Evolutionary conservation across 2,888 invertebrate genomes (phyloP).

Genomic region (Nephrotoma flavescens): DNA sequence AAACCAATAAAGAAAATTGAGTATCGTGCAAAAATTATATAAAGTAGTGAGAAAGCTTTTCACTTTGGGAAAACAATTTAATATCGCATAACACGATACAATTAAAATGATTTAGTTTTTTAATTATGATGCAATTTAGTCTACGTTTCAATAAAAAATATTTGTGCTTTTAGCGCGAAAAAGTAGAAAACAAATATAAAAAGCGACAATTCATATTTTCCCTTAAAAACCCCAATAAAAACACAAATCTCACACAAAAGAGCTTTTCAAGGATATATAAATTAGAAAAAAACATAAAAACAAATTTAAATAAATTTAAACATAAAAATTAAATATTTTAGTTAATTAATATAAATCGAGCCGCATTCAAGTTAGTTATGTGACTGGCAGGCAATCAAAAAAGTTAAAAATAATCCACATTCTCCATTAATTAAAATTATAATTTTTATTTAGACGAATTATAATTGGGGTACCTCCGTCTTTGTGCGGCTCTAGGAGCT

Average conservation of each 20-base stretch:
- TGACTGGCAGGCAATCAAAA: neutral
- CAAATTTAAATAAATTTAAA: neutral
- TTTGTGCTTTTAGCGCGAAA: neutral
- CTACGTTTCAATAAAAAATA: neutral
- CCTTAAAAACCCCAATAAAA: neutral
- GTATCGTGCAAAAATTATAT: neutral
- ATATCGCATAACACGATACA: neutral
- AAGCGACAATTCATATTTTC: neutral
- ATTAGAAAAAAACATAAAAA: neutral
- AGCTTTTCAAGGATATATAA: neutral
- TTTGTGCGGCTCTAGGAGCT: constrained; percentile 56
- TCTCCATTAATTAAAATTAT: neutral
- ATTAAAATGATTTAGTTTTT: neutral
- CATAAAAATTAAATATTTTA: neutral
- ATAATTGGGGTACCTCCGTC: constrained; percentile 46
- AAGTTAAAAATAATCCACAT: neutral
- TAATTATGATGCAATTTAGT: neutral
- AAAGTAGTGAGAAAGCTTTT: neutral
- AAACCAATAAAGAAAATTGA: neutral
- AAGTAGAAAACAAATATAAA: neutral
- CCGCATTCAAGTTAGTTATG: neutral
- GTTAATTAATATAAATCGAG: neutral
- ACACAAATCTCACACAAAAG: neutral
- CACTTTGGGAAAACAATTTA: neutral
- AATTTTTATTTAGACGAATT: neutral